Base-by-base conservation (phyloP, 2,113 vertebrate species). In the Psephotus haematonotus region DNA sequence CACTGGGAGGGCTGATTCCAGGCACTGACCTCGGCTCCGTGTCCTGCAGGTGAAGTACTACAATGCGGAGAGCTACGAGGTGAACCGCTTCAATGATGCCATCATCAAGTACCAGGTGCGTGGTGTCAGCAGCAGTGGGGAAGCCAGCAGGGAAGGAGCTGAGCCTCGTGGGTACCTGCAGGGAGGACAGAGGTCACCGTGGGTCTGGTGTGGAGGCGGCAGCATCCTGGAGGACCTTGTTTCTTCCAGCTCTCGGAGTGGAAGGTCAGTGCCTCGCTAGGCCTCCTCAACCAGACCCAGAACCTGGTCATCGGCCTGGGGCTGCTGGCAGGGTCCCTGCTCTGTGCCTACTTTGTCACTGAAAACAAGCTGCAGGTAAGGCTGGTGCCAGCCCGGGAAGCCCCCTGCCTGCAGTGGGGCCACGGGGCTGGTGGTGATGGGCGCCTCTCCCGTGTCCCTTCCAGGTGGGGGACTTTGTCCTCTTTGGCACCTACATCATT, bases 401-500 rank as follows among this genome's bases (percentile, higher is more conserved):
- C 17, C 53, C 28, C 9, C 17, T 37, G 49, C 27, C 59, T 1
- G 2, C 11, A 11, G 5, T 19, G 27, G 24, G 16, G 22, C 47
- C 17, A 12, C 4, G 1, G 22, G 29, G 11, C 57, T 90, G 78
- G 11, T 16, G 12, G 22, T 69, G 62, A 80, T 0, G 0, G 62
- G 52, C 20, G 7, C 17, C 22, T 95, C 27, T 84, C 15, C 35
- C 23, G 10, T 11, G 18, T 94, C 62, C 49, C 41, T 78, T 85
- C 16, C 70, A 99, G 99, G 98, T 99, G 5, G 99, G 99, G 35
- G 99, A 99, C 95, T 99, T 98, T 74, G 99, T 99, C 75, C 98
- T 99, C 13, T 99, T 99, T 12, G 98, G 99, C 28, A 99, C 99
- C 10, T 99, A 99, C 76, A 99, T 99, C 95, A 99, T 99, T 93